Evolutionary conservation across 2,797 vertebrate genomes (phyloP).

Genomic region (Malurus leucopterus): DNA sequence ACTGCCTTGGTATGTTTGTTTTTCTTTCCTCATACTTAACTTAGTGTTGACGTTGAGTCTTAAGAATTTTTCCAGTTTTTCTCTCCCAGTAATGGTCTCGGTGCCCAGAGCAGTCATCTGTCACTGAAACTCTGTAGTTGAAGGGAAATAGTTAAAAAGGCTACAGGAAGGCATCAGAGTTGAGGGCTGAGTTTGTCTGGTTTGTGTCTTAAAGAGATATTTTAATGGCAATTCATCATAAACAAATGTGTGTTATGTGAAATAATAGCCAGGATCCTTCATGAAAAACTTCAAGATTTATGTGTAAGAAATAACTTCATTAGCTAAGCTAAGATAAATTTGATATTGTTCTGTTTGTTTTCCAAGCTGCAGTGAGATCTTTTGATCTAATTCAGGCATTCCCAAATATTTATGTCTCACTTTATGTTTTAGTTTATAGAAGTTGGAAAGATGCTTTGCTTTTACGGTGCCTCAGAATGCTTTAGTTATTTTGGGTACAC

Average conservation of each 20-base stretch:
- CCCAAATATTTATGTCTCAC: background rate
- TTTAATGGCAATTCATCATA: constrained; percentile 3
- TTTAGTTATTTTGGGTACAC: background rate
- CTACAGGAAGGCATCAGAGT: background rate
- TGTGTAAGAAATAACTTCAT: background rate
- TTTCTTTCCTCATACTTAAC: background rate
- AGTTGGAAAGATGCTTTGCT: background rate
- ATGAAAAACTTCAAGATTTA: background rate
- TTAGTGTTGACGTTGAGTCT: background rate
- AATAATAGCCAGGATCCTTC: background rate
- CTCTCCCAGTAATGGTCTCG: background rate
- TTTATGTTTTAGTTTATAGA: background rate
- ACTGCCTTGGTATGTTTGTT: background rate
- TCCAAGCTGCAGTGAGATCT: background rate
- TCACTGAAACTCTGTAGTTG: background rate
- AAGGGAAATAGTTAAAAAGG: background rate
- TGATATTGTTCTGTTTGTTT: constrained; percentile 11
- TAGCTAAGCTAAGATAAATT: constrained; percentile 1
- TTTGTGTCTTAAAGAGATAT: constrained; percentile 2
- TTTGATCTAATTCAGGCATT: background rate
- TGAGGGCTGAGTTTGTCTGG: background rate
- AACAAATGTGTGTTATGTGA: background rate
- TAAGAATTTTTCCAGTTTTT: background rate
- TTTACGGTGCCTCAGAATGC: background rate
- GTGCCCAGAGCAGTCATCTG: background rate